Evolutionary conservation across 2,888 invertebrate genomes (phyloP).

Genomic region (Caenorhabditis imperialis): DNA sequence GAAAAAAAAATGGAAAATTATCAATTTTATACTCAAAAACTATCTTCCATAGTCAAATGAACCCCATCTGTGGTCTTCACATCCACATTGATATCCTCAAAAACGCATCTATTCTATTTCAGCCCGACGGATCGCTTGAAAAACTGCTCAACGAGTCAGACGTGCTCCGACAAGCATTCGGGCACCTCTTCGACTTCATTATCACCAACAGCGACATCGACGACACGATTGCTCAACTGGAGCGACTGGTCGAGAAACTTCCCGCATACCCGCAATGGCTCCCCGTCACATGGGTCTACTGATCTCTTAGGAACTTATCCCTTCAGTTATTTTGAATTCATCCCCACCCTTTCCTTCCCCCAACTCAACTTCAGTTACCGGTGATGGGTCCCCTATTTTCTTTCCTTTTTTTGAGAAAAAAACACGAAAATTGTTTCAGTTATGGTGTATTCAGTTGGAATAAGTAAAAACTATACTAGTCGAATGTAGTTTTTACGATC

Average conservation of each 20-base stretch:
- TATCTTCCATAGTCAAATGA: too few species aligned
- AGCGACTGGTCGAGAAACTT: slow-evolving; percentile 77
- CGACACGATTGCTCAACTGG: slow-evolving; percentile 91
- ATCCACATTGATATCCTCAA: too few species aligned
- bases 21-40: too few species aligned
- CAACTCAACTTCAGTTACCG: slow-evolving; percentile 10
- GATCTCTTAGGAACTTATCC: slow-evolving; percentile 30
- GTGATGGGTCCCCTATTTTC: slow-evolving; percentile 4
- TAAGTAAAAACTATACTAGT: slow-evolving; percentile 30
- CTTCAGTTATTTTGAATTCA: background rate
- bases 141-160: slow-evolving; percentile 96
- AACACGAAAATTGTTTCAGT: slow-evolving; percentile 16
- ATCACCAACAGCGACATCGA: slow-evolving; percentile 99
- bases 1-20: background rate
- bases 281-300: slow-evolving; percentile 78
- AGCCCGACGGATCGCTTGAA: slow-evolving; percentile 98
- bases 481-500: slow-evolving; percentile 39
- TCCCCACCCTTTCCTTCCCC: background rate
- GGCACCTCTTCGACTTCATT: slow-evolving; percentile 97
- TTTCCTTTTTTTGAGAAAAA: slow-evolving; percentile 3
- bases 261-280: slow-evolving; percentile 78
- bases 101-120: slow-evolving; percentile 70
- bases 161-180: slow-evolving; percentile 94
- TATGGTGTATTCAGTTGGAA: slow-evolving; percentile 9
- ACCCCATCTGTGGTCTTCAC: too few species aligned